These are phyloP conservation scores for Dryoscopus gambensis DNA, from an alignment of 2,113 vertebrate species.

Conservation along the genomic window DNA sequence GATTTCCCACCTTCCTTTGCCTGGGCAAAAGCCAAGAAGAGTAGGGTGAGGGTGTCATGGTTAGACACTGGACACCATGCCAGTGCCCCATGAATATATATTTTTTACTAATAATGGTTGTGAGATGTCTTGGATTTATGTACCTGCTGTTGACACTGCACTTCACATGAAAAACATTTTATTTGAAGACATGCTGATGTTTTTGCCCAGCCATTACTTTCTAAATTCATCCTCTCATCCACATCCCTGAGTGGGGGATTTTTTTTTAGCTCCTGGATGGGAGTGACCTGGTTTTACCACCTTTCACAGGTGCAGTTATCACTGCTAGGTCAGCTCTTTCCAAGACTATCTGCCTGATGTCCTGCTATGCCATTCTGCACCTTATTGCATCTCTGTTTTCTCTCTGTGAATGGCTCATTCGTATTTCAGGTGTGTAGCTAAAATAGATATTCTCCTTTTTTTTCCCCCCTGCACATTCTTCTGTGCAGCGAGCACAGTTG, in stretches of 20 bases:
- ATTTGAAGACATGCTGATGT: neutral
- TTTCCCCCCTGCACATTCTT: neutral
- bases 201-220: neutral
- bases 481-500: neutral
- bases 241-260: neutral
- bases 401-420: neutral
- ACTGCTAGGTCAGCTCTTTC: neutral
- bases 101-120: no score
- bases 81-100: no score
- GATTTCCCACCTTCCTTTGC: neutral
- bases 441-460: neutral
- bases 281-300: neutral
- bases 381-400: neutral
- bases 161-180: neutral
- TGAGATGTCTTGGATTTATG: accelerated
- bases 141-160: neutral
- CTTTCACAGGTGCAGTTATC: neutral
- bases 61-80: no score
- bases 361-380: neutral
- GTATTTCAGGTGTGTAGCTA: neutral
- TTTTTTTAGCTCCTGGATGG: neutral
- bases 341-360: neutral
- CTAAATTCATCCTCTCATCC: neutral
- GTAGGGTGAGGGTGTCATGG: neutral
- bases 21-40: neutral